These are phyloP conservation scores for Procambarus clarkii DNA, from an alignment of 1,140 invertebrate species.

Conservation along the genomic window DNA sequence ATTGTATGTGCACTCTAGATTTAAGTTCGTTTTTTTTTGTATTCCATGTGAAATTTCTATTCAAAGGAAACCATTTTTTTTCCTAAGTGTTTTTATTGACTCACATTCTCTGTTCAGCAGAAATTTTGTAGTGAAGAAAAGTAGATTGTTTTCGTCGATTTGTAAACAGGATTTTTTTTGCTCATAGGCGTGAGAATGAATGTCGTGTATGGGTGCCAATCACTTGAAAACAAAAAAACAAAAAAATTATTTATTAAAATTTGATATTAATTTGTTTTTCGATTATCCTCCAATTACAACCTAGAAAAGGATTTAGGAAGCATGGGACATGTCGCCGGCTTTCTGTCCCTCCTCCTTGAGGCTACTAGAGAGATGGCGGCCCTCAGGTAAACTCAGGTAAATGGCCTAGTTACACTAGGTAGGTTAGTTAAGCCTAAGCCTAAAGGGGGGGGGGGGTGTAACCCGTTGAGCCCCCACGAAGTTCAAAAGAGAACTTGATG, in stretches of 20 bases:
- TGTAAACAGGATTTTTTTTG: neutral
- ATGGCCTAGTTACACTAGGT: no score
- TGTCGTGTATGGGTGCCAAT: slow-evolving; percentile 1
- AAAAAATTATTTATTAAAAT: slow-evolving; percentile 11
- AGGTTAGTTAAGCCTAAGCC: no score
- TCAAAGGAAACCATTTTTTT: neutral
- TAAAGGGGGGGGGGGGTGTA: no score
- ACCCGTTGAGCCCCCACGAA: no score
- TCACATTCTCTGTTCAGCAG: neutral
- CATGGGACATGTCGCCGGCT: no score
- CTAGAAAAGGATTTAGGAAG: no score
- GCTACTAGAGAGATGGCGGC: no score
- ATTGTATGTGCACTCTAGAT: slow-evolving; percentile 1
- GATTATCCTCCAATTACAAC: no score
- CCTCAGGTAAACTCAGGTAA: no score
- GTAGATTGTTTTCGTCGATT: neutral
- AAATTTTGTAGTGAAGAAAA: neutral
- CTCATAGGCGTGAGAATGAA: neutral
- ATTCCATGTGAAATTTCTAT: neutral
- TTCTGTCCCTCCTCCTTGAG: no score
- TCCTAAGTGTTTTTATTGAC: neutral
- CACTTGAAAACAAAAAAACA: neutral
- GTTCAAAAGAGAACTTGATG: no score
- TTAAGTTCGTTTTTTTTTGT: neutral
- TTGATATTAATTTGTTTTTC: neutral